A percentile compares a stretch with the other conserved stretches of the same genome.
Evolutionary conservation across 2,888 invertebrate genomes (phyloP).

Genomic region (Oscheius sp.): DNA sequence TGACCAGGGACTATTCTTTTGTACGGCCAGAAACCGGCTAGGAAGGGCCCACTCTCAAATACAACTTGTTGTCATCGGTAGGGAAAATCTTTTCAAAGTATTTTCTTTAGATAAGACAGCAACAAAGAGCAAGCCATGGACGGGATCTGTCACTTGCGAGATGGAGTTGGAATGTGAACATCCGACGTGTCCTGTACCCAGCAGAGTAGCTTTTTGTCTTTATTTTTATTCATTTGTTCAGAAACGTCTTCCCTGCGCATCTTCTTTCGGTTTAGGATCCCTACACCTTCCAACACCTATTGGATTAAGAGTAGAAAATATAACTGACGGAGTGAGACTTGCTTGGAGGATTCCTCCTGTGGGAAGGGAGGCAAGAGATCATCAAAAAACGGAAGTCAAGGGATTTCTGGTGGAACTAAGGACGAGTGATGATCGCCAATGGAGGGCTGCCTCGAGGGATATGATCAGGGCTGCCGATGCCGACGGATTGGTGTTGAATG

Average conservation of each 20-base stretch:
- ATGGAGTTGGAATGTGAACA: slow-evolving; percentile 50
- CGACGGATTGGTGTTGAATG: slow-evolving; percentile 47
- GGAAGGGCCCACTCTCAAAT: slow-evolving; percentile 62
- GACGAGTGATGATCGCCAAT: slow-evolving; percentile 54
- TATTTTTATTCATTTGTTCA: slow-evolving; percentile 26
- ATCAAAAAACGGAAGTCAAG: slow-evolving; percentile 40
- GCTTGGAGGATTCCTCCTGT: slow-evolving; percentile 45
- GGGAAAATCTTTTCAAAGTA: background rate
- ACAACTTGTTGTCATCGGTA: slow-evolving; percentile 59
- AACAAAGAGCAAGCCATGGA: slow-evolving; percentile 3
- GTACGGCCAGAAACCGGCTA: slow-evolving; percentile 60
- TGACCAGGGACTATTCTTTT: slow-evolving; percentile 65
- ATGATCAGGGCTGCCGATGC: slow-evolving; percentile 47
- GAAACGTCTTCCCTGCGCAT: slow-evolving; percentile 51
- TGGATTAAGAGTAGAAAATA: slow-evolving; percentile 31
- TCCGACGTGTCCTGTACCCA: slow-evolving; percentile 60
- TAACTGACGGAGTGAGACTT: slow-evolving; percentile 36
- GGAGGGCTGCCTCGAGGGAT: slow-evolving; percentile 51
- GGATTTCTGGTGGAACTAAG: slow-evolving; percentile 61
- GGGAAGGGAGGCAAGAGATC: slow-evolving; percentile 47
- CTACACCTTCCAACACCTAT: slow-evolving; percentile 40
- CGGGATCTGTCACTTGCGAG: slow-evolving; percentile 45
- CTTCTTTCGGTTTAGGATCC: slow-evolving; percentile 55
- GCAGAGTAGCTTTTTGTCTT: slow-evolving; percentile 36
- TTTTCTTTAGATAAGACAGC: background rate